A percentile compares a stretch with the other conserved stretches of the same genome.
Evolutionary conservation across 2,888 invertebrate species (phyloP).

Genomic region (Agrenia bidenticulata): DNA sequence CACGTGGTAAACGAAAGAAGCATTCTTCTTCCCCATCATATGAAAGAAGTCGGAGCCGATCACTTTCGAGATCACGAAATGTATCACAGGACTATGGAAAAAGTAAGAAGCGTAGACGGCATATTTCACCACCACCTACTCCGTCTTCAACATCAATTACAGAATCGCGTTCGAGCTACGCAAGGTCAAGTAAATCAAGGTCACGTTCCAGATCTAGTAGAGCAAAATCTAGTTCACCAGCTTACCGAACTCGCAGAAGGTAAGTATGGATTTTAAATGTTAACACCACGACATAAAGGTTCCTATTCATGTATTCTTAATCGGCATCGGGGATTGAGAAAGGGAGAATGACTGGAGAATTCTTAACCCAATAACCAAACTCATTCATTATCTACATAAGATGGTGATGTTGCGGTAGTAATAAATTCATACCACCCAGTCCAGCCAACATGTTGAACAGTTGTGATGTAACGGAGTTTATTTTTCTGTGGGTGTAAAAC

Average conservation of each 20-base stretch:
- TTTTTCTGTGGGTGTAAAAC: too few species aligned
- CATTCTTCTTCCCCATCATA: constrained; percentile 39
- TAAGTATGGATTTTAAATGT: background rate
- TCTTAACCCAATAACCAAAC: too few species aligned
- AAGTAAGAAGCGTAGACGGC: constrained; percentile 35
- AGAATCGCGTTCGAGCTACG: background rate
- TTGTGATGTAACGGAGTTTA: too few species aligned
- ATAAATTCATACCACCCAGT: too few species aligned
- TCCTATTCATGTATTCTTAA: too few species aligned
- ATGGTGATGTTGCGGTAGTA: too few species aligned
- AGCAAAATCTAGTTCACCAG: background rate
- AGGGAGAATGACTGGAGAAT: too few species aligned
- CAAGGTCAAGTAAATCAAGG: constrained; percentile 10
- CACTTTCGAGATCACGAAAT: constrained; percentile 21
- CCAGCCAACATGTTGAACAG: too few species aligned
- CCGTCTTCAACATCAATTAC: constrained; percentile 1
- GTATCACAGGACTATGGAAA: background rate
- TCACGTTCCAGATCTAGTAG: constrained; percentile 7
- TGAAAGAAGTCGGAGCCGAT: constrained; percentile 36
- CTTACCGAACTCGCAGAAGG: constrained; percentile 13
- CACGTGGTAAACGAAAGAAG: constrained; percentile 49
- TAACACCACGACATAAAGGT: too few species aligned
- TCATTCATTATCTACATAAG: too few species aligned
- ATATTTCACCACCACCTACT: constrained; percentile 13
- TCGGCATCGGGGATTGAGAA: too few species aligned